Evolutionary conservation across 2,797 vertebrate genomes (phyloP), one percentile per base, ranked within the genome.

Genomic region (Tenualosa ilisha): DNA sequence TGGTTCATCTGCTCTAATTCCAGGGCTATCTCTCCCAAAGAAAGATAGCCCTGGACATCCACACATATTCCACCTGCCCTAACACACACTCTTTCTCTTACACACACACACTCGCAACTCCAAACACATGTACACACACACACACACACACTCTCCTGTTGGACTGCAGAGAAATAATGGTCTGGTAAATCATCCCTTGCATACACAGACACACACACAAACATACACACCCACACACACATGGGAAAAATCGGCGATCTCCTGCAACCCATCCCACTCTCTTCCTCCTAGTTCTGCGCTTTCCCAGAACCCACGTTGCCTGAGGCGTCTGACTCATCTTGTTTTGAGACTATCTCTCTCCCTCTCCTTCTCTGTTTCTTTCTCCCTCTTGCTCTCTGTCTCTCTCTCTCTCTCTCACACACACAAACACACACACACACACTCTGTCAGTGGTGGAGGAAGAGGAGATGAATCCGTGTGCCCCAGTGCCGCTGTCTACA

Each of bases 321-420:
- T 20, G 13, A 46, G 72, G 72, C 72, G 15, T 43, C 72, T 79
- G 72, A 79, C 72, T 79, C 72, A 79, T 79, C 37, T 7, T 79
- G 37, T 43, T 79, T 40, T 15, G 20, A 37, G 37, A 86, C 88
- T 83, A 72, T 87, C 49, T 81, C 37, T 24, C 68, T 65, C 3
- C 43, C 68, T 54, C 65, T 26, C 87, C 43, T 46, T 54, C 68
- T 84, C 13, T 81, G 82, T 86, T 82, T 85, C 75, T 87, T 68
- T 81, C 65, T 83, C 59, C 50, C 37, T 81, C 53, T 20, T 51
- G 24, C 59, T 68, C 54, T 82, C 81, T 81, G 40, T 40, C 59
- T 51, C 40, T 40, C 46, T 54, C 51, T 51, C 79, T 61, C 24
- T 11, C 63, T 11, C 24, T 31, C 63, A 61, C 59, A 61, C 59